phyloP scores from a whole-genome alignment of 92 coral and sea anemone genomes.

The Heliopora coerulea region DNA sequence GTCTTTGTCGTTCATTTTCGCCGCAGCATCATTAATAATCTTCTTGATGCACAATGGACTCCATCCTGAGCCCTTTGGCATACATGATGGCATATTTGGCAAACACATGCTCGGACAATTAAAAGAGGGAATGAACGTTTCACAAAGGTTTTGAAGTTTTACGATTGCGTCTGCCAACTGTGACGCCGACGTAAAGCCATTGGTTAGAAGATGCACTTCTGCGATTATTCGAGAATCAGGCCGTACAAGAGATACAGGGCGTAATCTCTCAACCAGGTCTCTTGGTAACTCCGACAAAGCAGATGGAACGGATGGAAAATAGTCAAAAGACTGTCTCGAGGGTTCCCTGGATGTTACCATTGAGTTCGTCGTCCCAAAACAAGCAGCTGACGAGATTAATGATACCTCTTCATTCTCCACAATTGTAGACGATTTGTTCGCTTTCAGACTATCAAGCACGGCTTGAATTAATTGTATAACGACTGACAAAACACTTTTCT shows the following conservation, averaged over 20 bases:
- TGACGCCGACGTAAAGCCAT: conserved; percentile 82
- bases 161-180: conserved; percentile 79
- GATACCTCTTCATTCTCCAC: conserved; percentile 83
- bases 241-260: conserved; percentile 82
- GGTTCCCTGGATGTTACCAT: conserved; percentile 1
- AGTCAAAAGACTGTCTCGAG: conserved; percentile 23
- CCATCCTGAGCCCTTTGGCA: conserved; percentile 85
- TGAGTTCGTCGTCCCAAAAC: conserved; percentile 78
- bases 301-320: conserved; percentile 47
- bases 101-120: background rate
- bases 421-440: conserved; percentile 66
- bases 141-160: conserved; percentile 18
- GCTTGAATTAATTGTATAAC: conserved; percentile 71
- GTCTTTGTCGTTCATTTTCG: conserved; percentile 51
- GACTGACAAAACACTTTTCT: conserved; percentile 70
- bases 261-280: conserved; percentile 69
- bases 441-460: conserved; percentile 73
- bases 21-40: conserved; percentile 80
- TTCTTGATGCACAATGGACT: conserved; percentile 70
- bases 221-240: conserved; percentile 79
- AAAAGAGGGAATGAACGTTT: conserved; percentile 36
- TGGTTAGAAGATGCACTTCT: conserved; percentile 82
- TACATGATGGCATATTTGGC: conserved; percentile 59
- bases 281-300: conserved; percentile 68
- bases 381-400: conserved; percentile 70